Conservation (phyloP, 2,888 invertebrate genomes). For the Agrilus mali region DNA sequence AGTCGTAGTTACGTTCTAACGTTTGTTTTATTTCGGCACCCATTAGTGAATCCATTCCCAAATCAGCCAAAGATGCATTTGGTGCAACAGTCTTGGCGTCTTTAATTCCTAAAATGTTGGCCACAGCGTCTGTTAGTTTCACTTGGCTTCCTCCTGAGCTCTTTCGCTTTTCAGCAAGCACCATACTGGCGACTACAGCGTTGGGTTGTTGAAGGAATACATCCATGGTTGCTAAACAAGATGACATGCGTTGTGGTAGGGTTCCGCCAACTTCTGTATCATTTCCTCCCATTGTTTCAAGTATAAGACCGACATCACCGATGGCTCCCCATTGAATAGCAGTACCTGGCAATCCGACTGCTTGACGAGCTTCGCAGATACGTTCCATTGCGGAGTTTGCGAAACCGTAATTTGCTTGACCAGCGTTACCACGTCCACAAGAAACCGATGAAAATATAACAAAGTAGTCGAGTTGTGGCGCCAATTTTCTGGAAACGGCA, state of each 20-base stretch:
- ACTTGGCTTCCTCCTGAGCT: constrained; percentile 43
- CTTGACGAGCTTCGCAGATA: constrained; percentile 74
- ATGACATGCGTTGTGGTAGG: constrained; percentile 88
- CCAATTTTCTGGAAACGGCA: constrained; percentile 58
- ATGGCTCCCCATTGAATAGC: constrained; percentile 99
- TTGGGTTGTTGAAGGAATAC: constrained; percentile 80
- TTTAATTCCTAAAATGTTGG: constrained; percentile 83
- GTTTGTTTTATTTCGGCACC: constrained; percentile 98
- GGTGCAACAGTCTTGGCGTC: constrained; percentile 68
- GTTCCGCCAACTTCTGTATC: constrained; percentile 91
- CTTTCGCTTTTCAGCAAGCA: constrained; percentile 75
- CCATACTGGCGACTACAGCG: constrained; percentile 70
- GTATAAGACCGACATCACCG: constrained; percentile 89
- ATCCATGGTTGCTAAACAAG: constrained; percentile 82
- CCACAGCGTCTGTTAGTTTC: constrained; percentile 64
- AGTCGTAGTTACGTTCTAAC: constrained; percentile 82
- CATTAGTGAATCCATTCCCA: constrained; percentile 98
- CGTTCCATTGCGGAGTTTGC: constrained; percentile 98
- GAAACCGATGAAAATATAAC: constrained; percentile 94
- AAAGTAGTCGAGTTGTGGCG: constrained; percentile 80
- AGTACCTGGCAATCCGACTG: constrained; percentile 67
- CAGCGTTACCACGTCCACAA: constrained; percentile 92
- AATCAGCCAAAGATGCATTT: constrained; percentile 72
- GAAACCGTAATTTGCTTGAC: constrained; percentile 93
- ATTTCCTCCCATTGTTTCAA: constrained; percentile 81